Percentiles rank a stretch among this genome's conserved stretches.
Evolutionary conservation across 2,888 invertebrate genomes (phyloP).

Genomic region (Chaitophorus viminalis): DNA sequence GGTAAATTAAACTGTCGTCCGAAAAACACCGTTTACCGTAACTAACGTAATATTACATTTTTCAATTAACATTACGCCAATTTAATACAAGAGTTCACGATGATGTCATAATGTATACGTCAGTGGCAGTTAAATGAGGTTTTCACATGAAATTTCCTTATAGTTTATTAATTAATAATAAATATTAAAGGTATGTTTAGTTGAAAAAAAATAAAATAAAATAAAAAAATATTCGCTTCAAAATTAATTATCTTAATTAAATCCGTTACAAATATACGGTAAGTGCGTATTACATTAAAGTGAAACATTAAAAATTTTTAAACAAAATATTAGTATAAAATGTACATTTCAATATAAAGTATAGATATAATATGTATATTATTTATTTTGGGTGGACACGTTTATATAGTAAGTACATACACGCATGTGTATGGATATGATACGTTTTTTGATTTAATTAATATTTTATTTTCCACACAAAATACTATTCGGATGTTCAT

Average conservation of each 20-base stretch:
- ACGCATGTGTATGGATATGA: not conserved
- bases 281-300: not conserved
- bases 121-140: constrained; percentile 4
- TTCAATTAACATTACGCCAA: constrained; percentile 20
- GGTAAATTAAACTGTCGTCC: constrained; percentile 16
- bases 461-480: not conserved
- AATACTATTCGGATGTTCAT: not conserved
- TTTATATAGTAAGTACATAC: not conserved
- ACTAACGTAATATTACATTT: constrained; percentile 6
- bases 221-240: not conserved
- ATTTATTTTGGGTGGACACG: not conserved
- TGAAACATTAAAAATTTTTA: not conserved
- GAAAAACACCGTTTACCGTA: not conserved
- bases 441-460: not conserved
- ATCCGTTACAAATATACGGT: not conserved
- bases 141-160: not conserved
- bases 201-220: not conserved
- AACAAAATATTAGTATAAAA: too few relatives aligned
- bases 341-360: too few relatives aligned
- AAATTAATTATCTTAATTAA: not conserved
- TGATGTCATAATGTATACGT: not conserved
- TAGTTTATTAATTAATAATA: constrained; percentile 19
- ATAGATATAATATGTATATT: too few relatives aligned
- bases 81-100: not conserved
- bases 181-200: not conserved